These are phyloP conservation scores for Gymnothorax reevesii DNA, from an alignment of 2,797 vertebrate genomes.

Conservation along the genomic window DNA sequence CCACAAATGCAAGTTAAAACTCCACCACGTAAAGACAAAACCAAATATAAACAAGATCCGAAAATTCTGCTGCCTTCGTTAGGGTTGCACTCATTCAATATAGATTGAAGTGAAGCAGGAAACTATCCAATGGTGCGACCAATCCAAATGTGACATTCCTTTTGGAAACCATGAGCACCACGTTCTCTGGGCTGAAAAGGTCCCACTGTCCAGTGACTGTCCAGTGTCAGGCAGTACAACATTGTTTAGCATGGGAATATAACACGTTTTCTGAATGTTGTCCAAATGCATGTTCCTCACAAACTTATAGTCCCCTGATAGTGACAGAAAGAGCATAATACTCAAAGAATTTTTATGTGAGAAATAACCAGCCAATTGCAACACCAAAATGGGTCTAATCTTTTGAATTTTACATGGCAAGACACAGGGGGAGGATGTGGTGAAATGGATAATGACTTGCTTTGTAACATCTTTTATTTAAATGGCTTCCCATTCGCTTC, in stretches of 20 bases:
- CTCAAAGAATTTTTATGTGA: not conserved
- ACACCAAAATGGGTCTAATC: not conserved
- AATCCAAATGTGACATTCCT: too few relatives aligned
- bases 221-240: not conserved
- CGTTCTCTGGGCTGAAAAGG: too few relatives aligned
- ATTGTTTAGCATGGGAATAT: not conserved
- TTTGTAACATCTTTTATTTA: constrained; percentile 19
- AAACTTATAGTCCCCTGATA: not conserved
- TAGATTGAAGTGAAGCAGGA: too few relatives aligned
- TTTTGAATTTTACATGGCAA: constrained; percentile 11
- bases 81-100: too few relatives aligned
- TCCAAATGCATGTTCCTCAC: not conserved
- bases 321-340: not conserved
- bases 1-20: too few relatives aligned
- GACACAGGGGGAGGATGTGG: constrained; percentile 11
- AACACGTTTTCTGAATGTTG: not conserved
- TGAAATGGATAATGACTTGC: constrained; percentile 7
- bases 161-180: too few relatives aligned
- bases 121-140: too few relatives aligned
- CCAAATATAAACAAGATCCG: too few relatives aligned
- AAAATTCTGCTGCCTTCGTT: too few relatives aligned
- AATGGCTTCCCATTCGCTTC: constrained; percentile 12
- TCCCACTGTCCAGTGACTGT: too few relatives aligned
- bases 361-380: not conserved
- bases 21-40: too few relatives aligned